A percentile compares a stretch with the other conserved stretches of the same genome.
Conservation (phyloP, 2,113 vertebrate species). For the Chaetorhynchus papuensis region DNA sequence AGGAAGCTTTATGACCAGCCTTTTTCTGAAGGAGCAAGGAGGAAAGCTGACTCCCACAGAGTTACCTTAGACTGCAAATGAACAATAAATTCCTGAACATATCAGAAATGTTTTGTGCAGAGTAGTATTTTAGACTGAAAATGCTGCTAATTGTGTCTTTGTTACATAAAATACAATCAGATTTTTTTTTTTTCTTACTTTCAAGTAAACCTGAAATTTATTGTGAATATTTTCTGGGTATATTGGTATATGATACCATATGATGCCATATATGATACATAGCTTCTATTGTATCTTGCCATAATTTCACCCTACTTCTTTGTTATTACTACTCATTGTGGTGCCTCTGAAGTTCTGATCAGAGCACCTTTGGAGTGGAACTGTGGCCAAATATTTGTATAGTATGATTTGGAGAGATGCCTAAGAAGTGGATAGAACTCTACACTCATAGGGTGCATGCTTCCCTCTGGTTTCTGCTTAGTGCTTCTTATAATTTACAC, state of each 20-base stretch:
- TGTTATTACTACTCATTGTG: background rate
- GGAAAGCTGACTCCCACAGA: background rate
- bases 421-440: background rate
- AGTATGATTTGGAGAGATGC: background rate
- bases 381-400: background rate
- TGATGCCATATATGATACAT: background rate
- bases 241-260: background rate
- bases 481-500: background rate
- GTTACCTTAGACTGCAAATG: background rate
- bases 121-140: background rate
- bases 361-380: background rate
- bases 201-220: background rate
- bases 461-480: background rate
- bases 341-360: background rate
- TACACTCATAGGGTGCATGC: accelerated
- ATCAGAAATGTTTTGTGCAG: background rate
- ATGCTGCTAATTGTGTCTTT: background rate
- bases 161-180: background rate
- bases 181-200: background rate
- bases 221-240: background rate
- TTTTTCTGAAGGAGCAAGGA: background rate
- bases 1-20: background rate
- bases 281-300: background rate
- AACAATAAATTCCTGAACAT: background rate
- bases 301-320: background rate